Evolutionary conservation across 2,113 vertebrate genomes (phyloP).

Genomic region (Spea bombifrons): DNA sequence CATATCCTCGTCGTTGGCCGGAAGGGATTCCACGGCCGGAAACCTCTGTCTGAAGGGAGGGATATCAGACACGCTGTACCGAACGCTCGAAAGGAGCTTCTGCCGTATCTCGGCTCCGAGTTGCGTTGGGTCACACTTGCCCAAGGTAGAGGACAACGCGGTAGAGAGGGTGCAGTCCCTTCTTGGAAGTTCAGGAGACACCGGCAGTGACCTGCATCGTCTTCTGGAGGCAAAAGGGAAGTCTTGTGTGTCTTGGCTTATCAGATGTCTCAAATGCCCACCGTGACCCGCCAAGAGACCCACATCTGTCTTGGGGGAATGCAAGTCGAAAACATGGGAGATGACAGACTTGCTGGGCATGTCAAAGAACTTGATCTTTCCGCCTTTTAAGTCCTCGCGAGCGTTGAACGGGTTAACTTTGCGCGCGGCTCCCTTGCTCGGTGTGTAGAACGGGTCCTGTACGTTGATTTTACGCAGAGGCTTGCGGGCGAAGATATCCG

Average conservation of each 20-base stretch:
- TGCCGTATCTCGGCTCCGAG: conserved; percentile 66
- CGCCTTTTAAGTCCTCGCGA: conserved; percentile 91
- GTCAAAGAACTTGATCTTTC: conserved; percentile 93
- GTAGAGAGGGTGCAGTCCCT: conserved; percentile 67
- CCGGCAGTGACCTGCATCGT: conserved; percentile 83
- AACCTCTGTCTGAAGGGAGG: conserved; percentile 77
- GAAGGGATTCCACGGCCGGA: conserved; percentile 56
- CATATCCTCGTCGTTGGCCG: conserved; percentile 76
- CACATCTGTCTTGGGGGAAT: conserved; percentile 74
- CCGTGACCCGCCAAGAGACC: conserved; percentile 57
- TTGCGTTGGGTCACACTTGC: conserved; percentile 65
- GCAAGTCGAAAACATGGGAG: conserved; percentile 89
- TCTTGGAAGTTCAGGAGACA: conserved; percentile 78
- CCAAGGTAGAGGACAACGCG: conserved; percentile 59
- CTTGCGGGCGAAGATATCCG: conserved; percentile 90
- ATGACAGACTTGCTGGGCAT: conserved; percentile 95
- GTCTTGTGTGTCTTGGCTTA: conserved; percentile 68
- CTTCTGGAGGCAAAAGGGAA: conserved; percentile 65
- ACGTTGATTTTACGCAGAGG: conserved; percentile 81
- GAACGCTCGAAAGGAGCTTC: conserved; percentile 70
- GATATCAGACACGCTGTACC: conserved; percentile 84
- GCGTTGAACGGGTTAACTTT: conserved; percentile 95
- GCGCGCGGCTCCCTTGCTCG: conserved; percentile 61
- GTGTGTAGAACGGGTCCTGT: conserved; percentile 86
- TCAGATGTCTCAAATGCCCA: conserved; percentile 50